Evolutionary conservation across 2,797 vertebrate genomes (phyloP).

Genomic region (Argya squamiceps): DNA sequence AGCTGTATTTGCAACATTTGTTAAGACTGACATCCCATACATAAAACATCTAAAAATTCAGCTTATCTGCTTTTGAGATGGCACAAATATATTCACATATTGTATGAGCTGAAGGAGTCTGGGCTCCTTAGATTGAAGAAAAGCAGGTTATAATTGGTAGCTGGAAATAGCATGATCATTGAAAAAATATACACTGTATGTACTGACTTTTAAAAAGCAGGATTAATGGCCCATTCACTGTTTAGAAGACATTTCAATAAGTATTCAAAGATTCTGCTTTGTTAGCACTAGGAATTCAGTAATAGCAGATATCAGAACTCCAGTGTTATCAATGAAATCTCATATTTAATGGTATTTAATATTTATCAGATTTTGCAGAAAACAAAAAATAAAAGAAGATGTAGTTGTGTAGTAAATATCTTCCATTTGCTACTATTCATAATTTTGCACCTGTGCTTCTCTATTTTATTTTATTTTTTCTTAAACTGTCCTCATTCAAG

Average conservation of each 20-base stretch:
- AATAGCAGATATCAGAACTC: not conserved
- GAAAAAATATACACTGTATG: not conserved
- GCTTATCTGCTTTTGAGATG: not conserved
- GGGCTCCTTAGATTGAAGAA: not conserved
- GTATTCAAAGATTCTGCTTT: not conserved
- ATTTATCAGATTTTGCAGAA: not conserved
- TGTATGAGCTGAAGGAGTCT: not conserved
- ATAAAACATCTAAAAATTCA: conserved; percentile 35
- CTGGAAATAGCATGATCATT: not conserved
- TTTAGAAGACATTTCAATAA: not conserved
- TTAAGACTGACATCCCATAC: conserved; percentile 4
- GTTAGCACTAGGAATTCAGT: not conserved
- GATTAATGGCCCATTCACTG: not conserved
- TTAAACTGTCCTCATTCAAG: not conserved
- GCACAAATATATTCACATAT: not conserved
- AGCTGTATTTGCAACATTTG: conserved; percentile 15
- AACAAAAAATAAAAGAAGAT: not conserved
- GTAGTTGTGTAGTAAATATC: rapidly evolving
- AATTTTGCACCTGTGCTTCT: not conserved
- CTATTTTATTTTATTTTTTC: not conserved
- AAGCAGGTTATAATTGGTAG: not conserved
- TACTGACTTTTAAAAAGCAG: not conserved
- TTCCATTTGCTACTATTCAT: not conserved
- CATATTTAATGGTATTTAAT: not conserved
- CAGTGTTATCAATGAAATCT: not conserved